These are phyloP conservation scores for Eufriesea mexicana DNA, from an alignment of 1,140 invertebrate species.

Conservation along the genomic window DNA sequence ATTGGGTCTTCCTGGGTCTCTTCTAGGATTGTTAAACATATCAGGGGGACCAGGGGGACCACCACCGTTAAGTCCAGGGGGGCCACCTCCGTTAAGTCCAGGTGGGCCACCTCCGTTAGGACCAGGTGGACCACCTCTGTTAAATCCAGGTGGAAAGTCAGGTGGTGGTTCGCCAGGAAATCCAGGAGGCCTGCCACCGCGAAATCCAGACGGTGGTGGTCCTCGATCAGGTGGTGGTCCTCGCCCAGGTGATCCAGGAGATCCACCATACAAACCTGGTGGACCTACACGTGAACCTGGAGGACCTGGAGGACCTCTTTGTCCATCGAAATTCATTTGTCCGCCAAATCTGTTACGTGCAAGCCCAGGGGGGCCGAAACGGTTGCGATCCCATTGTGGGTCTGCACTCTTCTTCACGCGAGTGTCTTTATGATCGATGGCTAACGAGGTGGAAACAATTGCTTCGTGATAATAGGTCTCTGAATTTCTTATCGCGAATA, in stretches of 20 bases:
- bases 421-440: background rate
- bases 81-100: background rate
- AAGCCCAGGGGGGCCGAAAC: background rate
- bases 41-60: conserved; percentile 6
- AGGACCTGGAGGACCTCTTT: conserved; percentile 25
- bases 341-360: background rate
- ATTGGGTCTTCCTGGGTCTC: background rate
- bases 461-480: background rate
- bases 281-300: too few species aligned
- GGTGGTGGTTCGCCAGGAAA: background rate
- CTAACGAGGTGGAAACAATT: background rate
- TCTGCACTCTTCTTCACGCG: background rate
- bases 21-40: background rate
- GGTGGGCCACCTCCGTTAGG: background rate
- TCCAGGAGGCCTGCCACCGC: too few species aligned
- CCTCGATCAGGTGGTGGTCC: too few species aligned
- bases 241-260: too few species aligned
- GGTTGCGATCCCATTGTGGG: background rate
- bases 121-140: background rate
- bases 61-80: background rate
- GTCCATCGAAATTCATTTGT: conserved; percentile 15
- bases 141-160: background rate
- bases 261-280: too few species aligned
- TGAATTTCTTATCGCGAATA: background rate
- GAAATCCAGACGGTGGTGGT: too few species aligned